These are phyloP conservation scores for Papilio glaucus DNA, from an alignment of 1,140 invertebrate genomes.

Conservation along the genomic window DNA sequence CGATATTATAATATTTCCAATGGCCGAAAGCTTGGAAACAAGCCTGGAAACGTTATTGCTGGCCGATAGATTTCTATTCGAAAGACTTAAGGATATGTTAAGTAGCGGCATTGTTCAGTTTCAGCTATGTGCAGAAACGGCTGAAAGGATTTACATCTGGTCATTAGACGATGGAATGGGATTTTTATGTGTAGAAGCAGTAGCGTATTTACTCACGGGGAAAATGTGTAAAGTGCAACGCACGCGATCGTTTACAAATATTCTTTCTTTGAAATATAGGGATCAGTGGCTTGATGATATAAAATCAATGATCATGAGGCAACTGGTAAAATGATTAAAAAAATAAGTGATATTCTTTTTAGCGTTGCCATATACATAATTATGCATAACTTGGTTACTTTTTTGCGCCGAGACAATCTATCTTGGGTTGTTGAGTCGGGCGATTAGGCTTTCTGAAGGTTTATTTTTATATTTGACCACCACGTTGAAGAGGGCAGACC, in stretches of 20 bases:
- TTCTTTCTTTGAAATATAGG: slow-evolving; percentile 74
- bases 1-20: slow-evolving; percentile 70
- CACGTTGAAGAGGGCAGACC: too few species aligned
- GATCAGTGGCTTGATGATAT: slow-evolving; percentile 80
- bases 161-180: slow-evolving; percentile 84
- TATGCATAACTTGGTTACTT: too few species aligned
- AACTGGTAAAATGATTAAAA: slow-evolving; percentile 64
- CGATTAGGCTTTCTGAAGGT: too few species aligned
- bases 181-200: slow-evolving; percentile 83
- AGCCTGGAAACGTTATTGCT: slow-evolving; percentile 87
- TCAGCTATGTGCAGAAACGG: slow-evolving; percentile 71
- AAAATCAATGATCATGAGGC: slow-evolving; percentile 69
- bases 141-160: slow-evolving; percentile 84
- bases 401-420: too few species aligned
- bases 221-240: slow-evolving; percentile 74
- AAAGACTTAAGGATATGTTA: slow-evolving; percentile 83
- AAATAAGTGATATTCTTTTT: too few species aligned
- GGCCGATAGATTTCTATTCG: slow-evolving; percentile 86
- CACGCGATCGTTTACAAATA: slow-evolving; percentile 65
- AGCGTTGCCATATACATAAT: too few species aligned
- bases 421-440: too few species aligned
- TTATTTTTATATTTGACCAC: too few species aligned
- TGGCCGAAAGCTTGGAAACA: slow-evolving; percentile 81
- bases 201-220: slow-evolving; percentile 82
- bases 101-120: slow-evolving; percentile 83